Conservation (phyloP, 2,113 vertebrate species). For the Stercorarius parasiticus region DNA sequence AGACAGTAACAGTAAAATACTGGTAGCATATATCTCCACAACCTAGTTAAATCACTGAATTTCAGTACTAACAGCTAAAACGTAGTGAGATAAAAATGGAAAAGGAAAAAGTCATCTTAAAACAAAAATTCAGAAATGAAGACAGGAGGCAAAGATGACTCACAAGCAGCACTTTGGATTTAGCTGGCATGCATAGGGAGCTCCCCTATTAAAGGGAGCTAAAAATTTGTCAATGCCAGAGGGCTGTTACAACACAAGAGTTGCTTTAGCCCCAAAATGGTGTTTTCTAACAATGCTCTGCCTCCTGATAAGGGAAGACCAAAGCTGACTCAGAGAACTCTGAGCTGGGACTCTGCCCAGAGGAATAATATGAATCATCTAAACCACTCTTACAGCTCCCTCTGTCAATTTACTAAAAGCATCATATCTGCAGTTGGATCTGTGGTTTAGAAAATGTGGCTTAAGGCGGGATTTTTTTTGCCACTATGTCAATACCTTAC, state of each 20-base stretch:
- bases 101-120: not conserved
- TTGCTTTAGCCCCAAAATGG: not conserved
- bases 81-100: not conserved
- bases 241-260: not conserved
- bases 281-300: not conserved
- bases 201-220: not conserved
- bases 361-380: constrained; percentile 36
- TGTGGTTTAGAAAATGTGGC: constrained; percentile 23
- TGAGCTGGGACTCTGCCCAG: not conserved
- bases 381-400: not conserved
- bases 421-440: constrained; percentile 48
- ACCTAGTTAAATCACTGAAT: not conserved
- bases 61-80: not conserved
- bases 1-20: not conserved
- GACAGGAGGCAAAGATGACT: not conserved
- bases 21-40: not conserved
- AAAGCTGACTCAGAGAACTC: constrained; percentile 39
- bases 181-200: not conserved
- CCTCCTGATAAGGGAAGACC: not conserved
- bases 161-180: not conserved
- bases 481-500: not conserved
- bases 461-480: not conserved
- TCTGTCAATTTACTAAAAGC: constrained; percentile 38
- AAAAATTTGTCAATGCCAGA: not conserved
- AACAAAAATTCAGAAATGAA: not conserved